A percentile compares a stretch with the other conserved stretches of the same genome.
These are phyloP conservation scores for Saturnia pavonia DNA, from an alignment of 2,888 invertebrate genomes.

Conservation along the genomic window DNA sequence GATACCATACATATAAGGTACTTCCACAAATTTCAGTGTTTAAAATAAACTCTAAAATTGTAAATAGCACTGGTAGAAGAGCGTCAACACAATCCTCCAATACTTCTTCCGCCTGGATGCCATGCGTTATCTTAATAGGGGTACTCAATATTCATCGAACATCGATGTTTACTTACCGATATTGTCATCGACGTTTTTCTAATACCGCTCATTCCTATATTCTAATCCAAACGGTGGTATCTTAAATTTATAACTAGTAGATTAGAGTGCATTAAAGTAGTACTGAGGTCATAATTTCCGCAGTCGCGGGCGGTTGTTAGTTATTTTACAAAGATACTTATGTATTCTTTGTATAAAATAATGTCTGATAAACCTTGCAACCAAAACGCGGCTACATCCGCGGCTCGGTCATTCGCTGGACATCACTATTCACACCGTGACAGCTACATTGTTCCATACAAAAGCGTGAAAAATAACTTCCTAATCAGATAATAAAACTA, in stretches of 20 bases:
- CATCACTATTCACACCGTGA: conserved; percentile 40
- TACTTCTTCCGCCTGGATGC: background rate
- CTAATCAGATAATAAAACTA: conserved; percentile 65
- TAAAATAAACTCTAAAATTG: background rate
- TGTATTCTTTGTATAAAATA: background rate
- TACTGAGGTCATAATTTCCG: too few species aligned
- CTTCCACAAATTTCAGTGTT: background rate
- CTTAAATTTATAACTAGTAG: too few species aligned
- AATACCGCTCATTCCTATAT: too few species aligned
- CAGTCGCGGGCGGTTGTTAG: too few species aligned
- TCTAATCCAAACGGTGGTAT: too few species aligned
- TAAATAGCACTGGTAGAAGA: background rate
- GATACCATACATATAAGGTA: background rate
- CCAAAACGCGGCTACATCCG: conserved; percentile 30
- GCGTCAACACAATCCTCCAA: background rate
- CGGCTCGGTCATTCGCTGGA: conserved; percentile 39
- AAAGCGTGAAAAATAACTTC: conserved; percentile 60
- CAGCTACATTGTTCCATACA: conserved; percentile 48
- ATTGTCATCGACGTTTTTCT: too few species aligned
- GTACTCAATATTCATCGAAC: too few species aligned
- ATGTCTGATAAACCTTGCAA: conserved; percentile 4
- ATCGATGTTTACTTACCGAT: too few species aligned
- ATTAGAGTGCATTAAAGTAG: too few species aligned
- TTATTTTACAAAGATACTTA: background rate
- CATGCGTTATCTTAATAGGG: background rate